A percentile compares a stretch with the other conserved stretches of the same genome.
phyloP scores from a whole-genome alignment of 2,888 invertebrate species.

The Tortricodes alternella region DNA sequence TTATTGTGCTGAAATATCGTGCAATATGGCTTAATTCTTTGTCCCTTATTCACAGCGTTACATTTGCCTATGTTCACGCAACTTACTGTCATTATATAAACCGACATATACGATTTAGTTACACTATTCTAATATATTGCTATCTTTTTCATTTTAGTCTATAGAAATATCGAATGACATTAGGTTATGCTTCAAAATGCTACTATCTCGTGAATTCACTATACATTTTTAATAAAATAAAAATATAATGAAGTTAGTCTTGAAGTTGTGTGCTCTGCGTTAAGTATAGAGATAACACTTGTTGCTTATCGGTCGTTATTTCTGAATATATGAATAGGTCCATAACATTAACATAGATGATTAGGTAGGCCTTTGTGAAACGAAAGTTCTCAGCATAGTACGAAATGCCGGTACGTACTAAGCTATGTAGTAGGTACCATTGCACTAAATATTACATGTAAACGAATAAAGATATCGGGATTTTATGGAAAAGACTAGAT shows the following conservation, averaged over 20 bases:
- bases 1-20: constrained; percentile 78
- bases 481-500: constrained; percentile 76
- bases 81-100: constrained; percentile 76
- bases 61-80: constrained; percentile 72
- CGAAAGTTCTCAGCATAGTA: constrained; percentile 10
- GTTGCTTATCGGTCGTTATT: constrained; percentile 6
- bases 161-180: constrained; percentile 74
- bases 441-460: constrained; percentile 13
- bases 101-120: constrained; percentile 79
- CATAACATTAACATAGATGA: background rate
- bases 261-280: constrained; percentile 33
- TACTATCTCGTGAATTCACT: constrained; percentile 46
- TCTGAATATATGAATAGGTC: background rate
- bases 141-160: constrained; percentile 82
- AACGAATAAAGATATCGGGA: constrained; percentile 32
- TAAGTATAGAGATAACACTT: constrained; percentile 21
- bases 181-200: constrained; percentile 58
- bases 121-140: constrained; percentile 82
- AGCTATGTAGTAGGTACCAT: constrained; percentile 15
- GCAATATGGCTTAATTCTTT: constrained; percentile 68
- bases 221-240: constrained; percentile 38
- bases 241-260: constrained; percentile 25
- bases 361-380: constrained; percentile 24
- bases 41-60: constrained; percentile 68
- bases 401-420: constrained; percentile 8